phyloP scores from a whole-genome alignment of 2,113 vertebrate species.

The Albula goreensis region DNA sequence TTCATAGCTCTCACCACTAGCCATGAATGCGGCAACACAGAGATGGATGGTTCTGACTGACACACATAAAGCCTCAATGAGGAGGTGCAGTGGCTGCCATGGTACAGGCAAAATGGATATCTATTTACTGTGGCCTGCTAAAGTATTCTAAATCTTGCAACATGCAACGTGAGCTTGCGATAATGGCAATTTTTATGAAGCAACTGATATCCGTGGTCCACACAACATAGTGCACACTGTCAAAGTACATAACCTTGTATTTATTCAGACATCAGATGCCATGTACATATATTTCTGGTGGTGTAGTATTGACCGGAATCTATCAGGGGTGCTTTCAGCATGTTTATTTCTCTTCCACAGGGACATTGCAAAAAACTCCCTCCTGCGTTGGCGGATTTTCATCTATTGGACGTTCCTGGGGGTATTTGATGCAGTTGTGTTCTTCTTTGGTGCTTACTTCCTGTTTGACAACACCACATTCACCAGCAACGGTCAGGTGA shows the following conservation, averaged over 20 bases:
- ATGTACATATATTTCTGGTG: too few species aligned
- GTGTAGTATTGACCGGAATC: too few species aligned
- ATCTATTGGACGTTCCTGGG: slow-evolving; percentile 94
- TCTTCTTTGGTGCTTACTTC: slow-evolving; percentile 97
- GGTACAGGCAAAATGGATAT: too few species aligned
- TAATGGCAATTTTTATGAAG: too few species aligned
- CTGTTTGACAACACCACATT: slow-evolving; percentile 90
- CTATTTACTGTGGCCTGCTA: too few species aligned
- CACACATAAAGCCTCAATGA: not conserved
- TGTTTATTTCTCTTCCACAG: slow-evolving; percentile 58
- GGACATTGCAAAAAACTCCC: slow-evolving; percentile 91
- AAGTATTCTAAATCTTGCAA: too few species aligned
- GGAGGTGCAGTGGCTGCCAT: not conserved
- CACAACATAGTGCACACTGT: too few species aligned
- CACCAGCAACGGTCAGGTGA: slow-evolving; percentile 96
- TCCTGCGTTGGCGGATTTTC: slow-evolving; percentile 87
- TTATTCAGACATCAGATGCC: too few species aligned
- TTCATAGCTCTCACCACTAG: not conserved
- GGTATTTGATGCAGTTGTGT: slow-evolving; percentile 87
- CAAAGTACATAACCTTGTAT: too few species aligned
- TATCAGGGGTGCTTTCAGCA: not conserved
- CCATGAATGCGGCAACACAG: not conserved
- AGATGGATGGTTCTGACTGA: not conserved
- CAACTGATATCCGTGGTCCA: too few species aligned
- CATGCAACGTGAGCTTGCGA: too few species aligned